Evolutionary conservation across 2,113 vertebrate species (phyloP).

Genomic region (Hemiscyllium ocellatum): DNA sequence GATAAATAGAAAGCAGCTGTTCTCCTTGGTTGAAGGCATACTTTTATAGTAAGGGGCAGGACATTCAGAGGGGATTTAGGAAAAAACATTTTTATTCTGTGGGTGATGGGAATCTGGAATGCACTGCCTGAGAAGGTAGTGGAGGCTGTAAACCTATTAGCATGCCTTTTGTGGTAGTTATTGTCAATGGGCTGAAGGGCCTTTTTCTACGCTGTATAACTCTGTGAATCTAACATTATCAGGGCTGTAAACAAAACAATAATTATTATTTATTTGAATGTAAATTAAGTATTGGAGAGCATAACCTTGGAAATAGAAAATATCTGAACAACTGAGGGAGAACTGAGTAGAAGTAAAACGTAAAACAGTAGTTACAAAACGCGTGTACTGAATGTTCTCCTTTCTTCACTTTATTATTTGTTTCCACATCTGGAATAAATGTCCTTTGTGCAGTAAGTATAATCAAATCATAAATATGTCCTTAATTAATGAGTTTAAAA

Average conservation of each 20-base stretch:
- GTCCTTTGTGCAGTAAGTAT: not conserved
- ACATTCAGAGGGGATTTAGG: no score
- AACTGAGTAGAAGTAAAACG: not conserved
- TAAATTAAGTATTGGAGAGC: not conserved
- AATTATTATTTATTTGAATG: not conserved
- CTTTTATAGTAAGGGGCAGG: no score
- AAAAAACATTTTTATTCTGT: no score
- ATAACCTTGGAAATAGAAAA: not conserved
- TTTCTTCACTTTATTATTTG: not conserved
- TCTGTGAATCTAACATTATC: not conserved
- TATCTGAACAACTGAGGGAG: not conserved
- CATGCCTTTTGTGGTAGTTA: no score
- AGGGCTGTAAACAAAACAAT: not conserved
- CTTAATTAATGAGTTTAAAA: not conserved
- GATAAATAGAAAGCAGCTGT: no score
- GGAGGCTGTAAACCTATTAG: no score
- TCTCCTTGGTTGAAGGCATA: no score
- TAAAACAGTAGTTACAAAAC: not conserved
- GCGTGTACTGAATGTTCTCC: not conserved
- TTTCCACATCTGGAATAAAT: not conserved
- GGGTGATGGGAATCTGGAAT: no score
- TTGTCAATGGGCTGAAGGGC: no score
- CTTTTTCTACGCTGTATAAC: no score
- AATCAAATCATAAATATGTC: not conserved
- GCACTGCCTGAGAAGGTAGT: no score